phyloP scores from a whole-genome alignment of 2,797 vertebrate genomes.

The Peromyscus eremicus region DNA sequence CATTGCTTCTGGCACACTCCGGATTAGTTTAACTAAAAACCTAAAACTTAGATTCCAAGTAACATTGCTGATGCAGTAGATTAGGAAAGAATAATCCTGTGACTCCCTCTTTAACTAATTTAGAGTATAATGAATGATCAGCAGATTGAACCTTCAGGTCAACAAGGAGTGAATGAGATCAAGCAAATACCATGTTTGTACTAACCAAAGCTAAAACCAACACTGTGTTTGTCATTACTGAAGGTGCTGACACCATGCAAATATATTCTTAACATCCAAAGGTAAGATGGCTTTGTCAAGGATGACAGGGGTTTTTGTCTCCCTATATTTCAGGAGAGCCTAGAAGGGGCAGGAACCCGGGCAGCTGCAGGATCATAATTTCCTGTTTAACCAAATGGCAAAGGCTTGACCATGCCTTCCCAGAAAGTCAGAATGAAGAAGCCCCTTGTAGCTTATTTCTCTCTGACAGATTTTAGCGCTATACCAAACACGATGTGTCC shows the following conservation, averaged over 20 bases:
- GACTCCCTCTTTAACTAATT: neutral
- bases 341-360: neutral
- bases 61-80: neutral
- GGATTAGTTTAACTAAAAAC: neutral
- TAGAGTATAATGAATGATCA: neutral
- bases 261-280: neutral
- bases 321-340: neutral
- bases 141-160: neutral
- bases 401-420: neutral
- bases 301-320: neutral
- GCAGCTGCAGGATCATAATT: neutral
- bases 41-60: neutral
- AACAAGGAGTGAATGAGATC: constrained; percentile 3
- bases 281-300: neutral
- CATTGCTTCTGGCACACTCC: neutral
- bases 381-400: neutral
- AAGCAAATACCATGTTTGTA: neutral
- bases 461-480: neutral
- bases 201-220: neutral
- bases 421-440: neutral
- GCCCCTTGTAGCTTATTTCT: neutral
- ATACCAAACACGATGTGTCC: too few relatives aligned
- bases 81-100: constrained; percentile 5
- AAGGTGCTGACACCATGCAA: neutral
- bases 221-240: neutral